Conservation (phyloP, 2,797 vertebrate genomes). For the Bradypodion ventrale region DNA sequence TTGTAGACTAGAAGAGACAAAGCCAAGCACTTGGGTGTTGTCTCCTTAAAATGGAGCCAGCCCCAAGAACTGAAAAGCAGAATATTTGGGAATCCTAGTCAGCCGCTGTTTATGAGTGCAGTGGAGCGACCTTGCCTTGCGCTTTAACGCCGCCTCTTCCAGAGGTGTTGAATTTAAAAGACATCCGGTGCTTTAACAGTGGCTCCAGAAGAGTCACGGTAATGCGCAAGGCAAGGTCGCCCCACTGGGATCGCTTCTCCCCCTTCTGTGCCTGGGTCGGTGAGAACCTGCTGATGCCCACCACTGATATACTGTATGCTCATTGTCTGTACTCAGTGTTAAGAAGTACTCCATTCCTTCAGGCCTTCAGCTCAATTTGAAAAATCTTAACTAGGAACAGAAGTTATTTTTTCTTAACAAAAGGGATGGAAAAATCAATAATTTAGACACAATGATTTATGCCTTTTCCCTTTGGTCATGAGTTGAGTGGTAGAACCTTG, state of each 20-base stretch:
- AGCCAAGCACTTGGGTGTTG: background rate
- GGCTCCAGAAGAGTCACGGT: too few species aligned
- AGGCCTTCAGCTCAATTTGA: constrained; percentile 48
- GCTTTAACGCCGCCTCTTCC: too few species aligned
- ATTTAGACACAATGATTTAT: background rate
- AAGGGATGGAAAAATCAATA: background rate
- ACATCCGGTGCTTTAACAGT: too few species aligned
- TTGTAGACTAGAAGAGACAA: background rate
- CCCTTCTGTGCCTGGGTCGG: too few species aligned
- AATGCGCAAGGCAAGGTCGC: too few species aligned
- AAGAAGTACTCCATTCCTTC: constrained; percentile 30
- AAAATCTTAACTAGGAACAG: constrained; percentile 56
- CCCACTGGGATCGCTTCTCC: too few species aligned
- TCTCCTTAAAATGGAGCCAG: background rate
- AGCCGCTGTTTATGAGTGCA: background rate
- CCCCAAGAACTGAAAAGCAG: background rate
- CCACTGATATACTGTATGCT: too few species aligned
- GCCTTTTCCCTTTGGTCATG: background rate
- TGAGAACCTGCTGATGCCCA: too few species aligned
- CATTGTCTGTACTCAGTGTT: constrained; percentile 26
- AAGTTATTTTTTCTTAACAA: constrained; percentile 28
- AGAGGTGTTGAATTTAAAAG: too few species aligned
- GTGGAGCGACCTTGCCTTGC: too few species aligned
- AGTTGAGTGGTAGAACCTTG: constrained; percentile 2
- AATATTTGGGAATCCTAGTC: constrained; percentile 11